These are phyloP conservation scores for Dolichotis patagonum DNA, from an alignment of 2,113 vertebrate species.

Conservation along the genomic window DNA sequence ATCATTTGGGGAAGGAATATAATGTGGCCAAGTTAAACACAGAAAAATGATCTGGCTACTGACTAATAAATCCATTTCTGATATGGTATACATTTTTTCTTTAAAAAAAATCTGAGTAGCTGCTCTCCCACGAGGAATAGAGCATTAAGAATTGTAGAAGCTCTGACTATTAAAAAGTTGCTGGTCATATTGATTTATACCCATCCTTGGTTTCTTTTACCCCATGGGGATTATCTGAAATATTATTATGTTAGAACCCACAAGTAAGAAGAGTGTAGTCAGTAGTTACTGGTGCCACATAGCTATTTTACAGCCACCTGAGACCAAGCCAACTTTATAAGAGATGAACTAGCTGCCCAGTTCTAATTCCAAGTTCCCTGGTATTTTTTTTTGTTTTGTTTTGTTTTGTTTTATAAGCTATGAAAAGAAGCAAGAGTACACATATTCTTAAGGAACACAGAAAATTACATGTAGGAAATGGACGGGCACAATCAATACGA, in stretches of 20 bases:
- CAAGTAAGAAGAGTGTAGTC: background rate
- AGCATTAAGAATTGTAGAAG: background rate
- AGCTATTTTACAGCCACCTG: background rate
- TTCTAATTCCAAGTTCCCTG: background rate
- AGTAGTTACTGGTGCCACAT: background rate
- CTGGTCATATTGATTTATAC: constrained; percentile 45
- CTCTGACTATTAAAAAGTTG: constrained; percentile 21
- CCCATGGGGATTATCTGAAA: background rate
- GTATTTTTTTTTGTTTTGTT: too few relatives aligned
- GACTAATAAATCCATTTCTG: constrained; percentile 17
- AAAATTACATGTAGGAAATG: background rate
- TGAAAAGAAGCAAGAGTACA: background rate
- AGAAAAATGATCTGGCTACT: constrained; percentile 26
- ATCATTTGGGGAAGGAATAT: background rate
- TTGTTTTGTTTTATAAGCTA: background rate
- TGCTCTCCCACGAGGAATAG: background rate
- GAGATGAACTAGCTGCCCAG: background rate
- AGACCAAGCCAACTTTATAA: background rate
- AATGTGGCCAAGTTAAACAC: background rate
- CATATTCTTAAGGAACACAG: background rate
- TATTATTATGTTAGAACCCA: background rate
- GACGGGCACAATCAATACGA: background rate
- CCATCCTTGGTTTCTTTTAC: background rate
- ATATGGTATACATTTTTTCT: background rate
- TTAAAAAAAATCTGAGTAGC: background rate